These are phyloP conservation scores for Drosophila sulfurigaster DNA, from an alignment of 1,140 invertebrate species.

Conservation along the genomic window DNA sequence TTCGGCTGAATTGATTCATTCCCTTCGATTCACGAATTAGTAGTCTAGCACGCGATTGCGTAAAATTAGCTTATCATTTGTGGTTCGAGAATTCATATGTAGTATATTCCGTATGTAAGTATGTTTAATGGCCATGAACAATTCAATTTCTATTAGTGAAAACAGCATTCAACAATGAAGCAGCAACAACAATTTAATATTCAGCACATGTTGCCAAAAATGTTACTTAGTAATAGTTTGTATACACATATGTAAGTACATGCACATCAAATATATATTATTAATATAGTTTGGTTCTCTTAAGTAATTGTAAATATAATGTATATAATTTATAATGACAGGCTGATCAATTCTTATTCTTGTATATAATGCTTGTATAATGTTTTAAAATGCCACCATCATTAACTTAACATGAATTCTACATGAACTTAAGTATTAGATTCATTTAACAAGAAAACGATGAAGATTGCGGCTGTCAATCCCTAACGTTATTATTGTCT, in stretches of 20 bases:
- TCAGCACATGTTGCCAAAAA: conserved; percentile 36
- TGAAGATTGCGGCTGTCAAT: conserved; percentile 19
- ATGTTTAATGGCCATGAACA: conserved; percentile 23
- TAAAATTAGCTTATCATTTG: conserved; percentile 65
- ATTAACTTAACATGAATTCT: neutral
- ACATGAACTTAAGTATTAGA: conserved; percentile 11
- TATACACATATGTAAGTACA: conserved; percentile 23
- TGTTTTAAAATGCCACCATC: conserved; percentile 2
- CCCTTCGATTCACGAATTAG: conserved; percentile 11
- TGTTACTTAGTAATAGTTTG: neutral
- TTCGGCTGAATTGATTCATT: conserved; percentile 46
- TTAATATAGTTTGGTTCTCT: conserved; percentile 14
- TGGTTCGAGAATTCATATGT: conserved; percentile 10
- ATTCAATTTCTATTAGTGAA: conserved; percentile 28
- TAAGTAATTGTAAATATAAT: conserved; percentile 19
- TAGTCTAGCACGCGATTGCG: conserved; percentile 50
- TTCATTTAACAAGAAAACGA: neutral
- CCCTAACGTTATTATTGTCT: conserved; percentile 31
- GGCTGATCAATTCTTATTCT: neutral
- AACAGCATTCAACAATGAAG: conserved; percentile 23
- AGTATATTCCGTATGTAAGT: conserved; percentile 4
- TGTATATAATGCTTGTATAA: conserved; percentile 1
- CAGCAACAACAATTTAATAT: conserved; percentile 47
- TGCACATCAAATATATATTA: neutral
- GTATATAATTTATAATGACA: neutral